These are phyloP conservation scores for Oncorhynchus keta DNA, from an alignment of 2,113 vertebrate genomes.

Conservation along the genomic window DNA sequence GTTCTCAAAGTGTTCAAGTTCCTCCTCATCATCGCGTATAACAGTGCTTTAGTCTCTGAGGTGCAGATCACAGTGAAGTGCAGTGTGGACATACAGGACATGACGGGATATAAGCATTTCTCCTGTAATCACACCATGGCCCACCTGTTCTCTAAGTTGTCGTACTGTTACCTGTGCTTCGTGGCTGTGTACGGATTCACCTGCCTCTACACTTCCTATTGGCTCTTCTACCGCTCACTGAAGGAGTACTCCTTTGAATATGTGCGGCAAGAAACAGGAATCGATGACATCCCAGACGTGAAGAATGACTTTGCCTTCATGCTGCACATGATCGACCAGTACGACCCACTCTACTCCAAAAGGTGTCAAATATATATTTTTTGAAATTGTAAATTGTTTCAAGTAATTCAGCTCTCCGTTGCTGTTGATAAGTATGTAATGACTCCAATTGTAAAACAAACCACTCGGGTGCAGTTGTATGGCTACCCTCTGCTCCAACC, in stretches of 20 bases:
- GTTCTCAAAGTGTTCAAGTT: conserved; percentile 96
- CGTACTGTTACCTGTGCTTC: conserved; percentile 94
- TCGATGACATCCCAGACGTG: conserved; percentile 95
- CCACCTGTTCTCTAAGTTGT: conserved; percentile 95
- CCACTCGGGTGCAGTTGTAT: too few relatives aligned
- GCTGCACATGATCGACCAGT: conserved; percentile 99
- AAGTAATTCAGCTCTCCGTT: too few relatives aligned
- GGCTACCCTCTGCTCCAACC: too few relatives aligned
- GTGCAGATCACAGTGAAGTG: conserved; percentile 87
- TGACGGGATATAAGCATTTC: conserved; percentile 95
- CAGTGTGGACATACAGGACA: conserved; percentile 88
- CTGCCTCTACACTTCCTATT: conserved; percentile 94
- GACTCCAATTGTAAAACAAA: too few relatives aligned
- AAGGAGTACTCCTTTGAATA: conserved; percentile 98
- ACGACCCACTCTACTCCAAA: conserved; percentile 96
- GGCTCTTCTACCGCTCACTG: conserved; percentile 95
- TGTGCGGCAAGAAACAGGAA: conserved; percentile 94
- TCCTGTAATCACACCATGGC: conserved; percentile 96
- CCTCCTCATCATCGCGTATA: conserved; percentile 92
- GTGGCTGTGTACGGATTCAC: conserved; percentile 95
- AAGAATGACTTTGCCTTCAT: conserved; percentile 99
- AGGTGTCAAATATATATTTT: conserved; percentile 3
- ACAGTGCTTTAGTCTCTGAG: conserved; percentile 87
- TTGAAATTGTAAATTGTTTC: too few relatives aligned
- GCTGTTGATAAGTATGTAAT: too few relatives aligned